These are phyloP conservation scores for Drosophila birchii DNA, from an alignment of 2,888 invertebrate genomes.

Conservation along the genomic window DNA sequence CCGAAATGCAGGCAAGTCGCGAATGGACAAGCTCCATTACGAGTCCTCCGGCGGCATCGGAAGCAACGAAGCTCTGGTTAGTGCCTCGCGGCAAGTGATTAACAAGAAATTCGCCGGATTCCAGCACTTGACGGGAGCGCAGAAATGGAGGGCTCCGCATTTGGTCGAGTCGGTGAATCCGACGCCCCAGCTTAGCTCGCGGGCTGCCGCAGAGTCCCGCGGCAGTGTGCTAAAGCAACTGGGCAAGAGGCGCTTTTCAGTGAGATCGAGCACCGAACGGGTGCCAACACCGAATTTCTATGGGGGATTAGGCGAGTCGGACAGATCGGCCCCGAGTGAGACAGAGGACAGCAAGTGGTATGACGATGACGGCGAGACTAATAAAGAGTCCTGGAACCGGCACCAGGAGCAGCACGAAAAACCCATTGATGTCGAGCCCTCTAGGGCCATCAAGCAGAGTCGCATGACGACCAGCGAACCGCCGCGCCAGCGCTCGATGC, in stretches of 20 bases:
- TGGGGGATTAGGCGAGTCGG: background rate
- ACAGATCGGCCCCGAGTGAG: too few species aligned
- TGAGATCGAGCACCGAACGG: background rate
- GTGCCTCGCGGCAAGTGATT: conserved; percentile 61
- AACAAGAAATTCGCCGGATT: conserved; percentile 34
- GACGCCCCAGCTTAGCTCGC: conserved; percentile 24
- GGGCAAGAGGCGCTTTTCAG: background rate
- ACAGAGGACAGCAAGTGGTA: background rate
- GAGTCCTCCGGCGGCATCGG: conserved; percentile 1
- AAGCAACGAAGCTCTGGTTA: conserved; percentile 26
- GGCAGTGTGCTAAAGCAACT: background rate
- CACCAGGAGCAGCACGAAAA: background rate
- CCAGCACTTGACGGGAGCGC: background rate
- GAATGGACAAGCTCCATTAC: conserved; percentile 33
- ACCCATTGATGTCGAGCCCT: background rate
- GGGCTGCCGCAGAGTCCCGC: background rate
- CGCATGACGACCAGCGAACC: conserved; percentile 1
- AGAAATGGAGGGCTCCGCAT: conserved; percentile 2
- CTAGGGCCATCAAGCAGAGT: background rate
- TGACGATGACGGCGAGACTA: background rate
- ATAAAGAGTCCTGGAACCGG: background rate
- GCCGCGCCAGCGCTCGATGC: background rate
- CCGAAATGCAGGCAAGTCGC: conserved; percentile 1
- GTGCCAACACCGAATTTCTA: conserved; percentile 8
- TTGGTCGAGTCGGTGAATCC: conserved; percentile 24